Conservation (phyloP, 2,113 vertebrate species). For the Macroglossus sobrinus region DNA sequence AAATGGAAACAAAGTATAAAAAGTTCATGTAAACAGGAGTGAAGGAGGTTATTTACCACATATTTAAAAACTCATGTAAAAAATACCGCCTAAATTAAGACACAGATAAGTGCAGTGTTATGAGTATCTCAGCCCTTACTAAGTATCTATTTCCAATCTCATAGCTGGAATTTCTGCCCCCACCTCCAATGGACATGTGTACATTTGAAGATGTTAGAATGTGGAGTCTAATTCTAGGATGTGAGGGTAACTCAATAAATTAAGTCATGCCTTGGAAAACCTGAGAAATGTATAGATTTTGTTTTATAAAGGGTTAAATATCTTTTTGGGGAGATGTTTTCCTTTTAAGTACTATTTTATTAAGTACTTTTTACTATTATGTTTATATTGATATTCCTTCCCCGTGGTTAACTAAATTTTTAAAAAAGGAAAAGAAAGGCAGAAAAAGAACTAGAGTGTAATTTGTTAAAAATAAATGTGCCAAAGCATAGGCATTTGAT, state of each 20-base stretch:
- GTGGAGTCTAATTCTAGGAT: not conserved
- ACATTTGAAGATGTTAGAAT: not conserved
- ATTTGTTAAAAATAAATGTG: not conserved
- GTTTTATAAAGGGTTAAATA: not conserved
- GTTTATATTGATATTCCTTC: not conserved
- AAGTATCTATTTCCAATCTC: not conserved
- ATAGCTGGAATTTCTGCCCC: not conserved
- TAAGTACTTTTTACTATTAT: not conserved
- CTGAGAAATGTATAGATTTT: not conserved
- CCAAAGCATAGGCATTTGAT: not conserved
- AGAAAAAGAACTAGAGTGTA: not conserved
- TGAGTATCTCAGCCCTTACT: not conserved
- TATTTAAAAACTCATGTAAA: no score
- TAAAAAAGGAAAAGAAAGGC: not conserved
- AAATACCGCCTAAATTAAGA: not conserved
- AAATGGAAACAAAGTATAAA: no score
- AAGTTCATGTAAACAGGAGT: no score
- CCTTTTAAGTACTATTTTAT: not conserved
- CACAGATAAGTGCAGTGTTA: not conserved
- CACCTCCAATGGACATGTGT: not conserved
- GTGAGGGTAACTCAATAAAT: not conserved
- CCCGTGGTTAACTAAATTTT: not conserved
- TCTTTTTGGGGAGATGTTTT: not conserved
- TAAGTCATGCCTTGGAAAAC: not conserved
- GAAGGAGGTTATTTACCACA: no score